Conservation (phyloP, 1,140 invertebrate species). For the Ceratosolen fusciceps region DNA sequence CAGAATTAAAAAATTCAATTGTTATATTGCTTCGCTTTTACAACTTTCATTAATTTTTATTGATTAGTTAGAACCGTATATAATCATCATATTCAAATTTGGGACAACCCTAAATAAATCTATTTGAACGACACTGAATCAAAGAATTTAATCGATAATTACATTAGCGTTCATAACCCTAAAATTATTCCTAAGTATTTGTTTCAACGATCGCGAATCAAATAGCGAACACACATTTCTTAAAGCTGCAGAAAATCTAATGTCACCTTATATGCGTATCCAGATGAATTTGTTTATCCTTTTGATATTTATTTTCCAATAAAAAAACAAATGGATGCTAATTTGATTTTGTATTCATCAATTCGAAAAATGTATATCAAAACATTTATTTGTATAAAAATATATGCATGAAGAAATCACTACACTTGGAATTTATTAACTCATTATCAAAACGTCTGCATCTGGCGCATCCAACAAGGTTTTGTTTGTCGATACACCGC, state of each 20-base stretch:
- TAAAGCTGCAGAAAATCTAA: not conserved
- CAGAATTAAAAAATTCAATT: too few species aligned
- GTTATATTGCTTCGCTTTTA: too few species aligned
- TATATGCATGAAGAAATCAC: not conserved
- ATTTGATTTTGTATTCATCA: not conserved
- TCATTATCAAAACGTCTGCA: not conserved
- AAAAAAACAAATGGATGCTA: not conserved
- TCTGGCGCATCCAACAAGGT: not conserved
- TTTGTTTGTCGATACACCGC: not conserved
- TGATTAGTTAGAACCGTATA: too few species aligned
- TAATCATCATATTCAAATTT: not conserved
- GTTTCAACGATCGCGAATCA: not conserved
- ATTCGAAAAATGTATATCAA: not conserved
- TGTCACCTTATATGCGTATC: not conserved
- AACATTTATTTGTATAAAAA: not conserved
- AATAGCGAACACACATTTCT: not conserved
- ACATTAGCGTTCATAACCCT: not conserved
- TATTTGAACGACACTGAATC: too few species aligned
- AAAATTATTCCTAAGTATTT: not conserved
- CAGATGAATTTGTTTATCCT: not conserved
- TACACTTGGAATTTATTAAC: not conserved
- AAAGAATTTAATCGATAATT: not conserved
- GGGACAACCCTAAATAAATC: not conserved
- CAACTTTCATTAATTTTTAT: too few species aligned
- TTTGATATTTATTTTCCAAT: not conserved